Base-by-base conservation (phyloP, 2,113 vertebrate species). In the Bucco capensis region DNA sequence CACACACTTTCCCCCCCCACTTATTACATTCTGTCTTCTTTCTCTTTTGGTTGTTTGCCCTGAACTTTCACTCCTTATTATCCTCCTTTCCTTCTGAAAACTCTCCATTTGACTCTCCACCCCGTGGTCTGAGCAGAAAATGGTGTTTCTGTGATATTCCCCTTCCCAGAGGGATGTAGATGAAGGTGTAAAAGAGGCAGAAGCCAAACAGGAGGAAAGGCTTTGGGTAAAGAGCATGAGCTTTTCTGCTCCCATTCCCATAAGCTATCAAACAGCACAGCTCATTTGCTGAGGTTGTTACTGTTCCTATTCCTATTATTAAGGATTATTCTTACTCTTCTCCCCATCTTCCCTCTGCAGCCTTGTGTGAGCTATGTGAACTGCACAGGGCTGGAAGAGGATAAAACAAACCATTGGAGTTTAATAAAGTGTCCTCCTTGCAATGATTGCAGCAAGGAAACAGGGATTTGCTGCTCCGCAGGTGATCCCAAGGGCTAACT, bases 331-430 rank as follows among this genome's bases (percentile, higher is more conserved):
- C 18, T 25, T 47, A 22, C 50, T 17, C 19, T 50, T 35, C 54
- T 30, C 74, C 37, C n/a, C 33, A 11, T 13, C 27, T 79, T 30
- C 9, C 30, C 50, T 27, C 11, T 8, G 9, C 6, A 28, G 50
- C 38, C 23, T 74, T 17, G 3, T 0, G 1, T 14, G 28, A 40
- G 35, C 54, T 46, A 3, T 0, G 0, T 2, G 22, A 78, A 54
- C 13, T 2, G 1, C 22, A 2, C 6, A 6, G 37, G 40, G 38
- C 58, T 54, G 24, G 10, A 22, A 83, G 67, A 81, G 62, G 66
- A 74, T 15, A 9, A 56, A 46, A 12, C 10, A 30, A 81, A 50
- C 28, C 9, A 0, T 4, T 6, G 8, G 57, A 57, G 37, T 87
- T 67, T 42, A 79, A 86, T 80, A 54, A 93, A 90, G 62, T 5